Percentiles rank a stretch among this genome's conserved stretches.
phyloP scores from a whole-genome alignment of 1,140 invertebrate species.

The Trachelipus rathkii region DNA sequence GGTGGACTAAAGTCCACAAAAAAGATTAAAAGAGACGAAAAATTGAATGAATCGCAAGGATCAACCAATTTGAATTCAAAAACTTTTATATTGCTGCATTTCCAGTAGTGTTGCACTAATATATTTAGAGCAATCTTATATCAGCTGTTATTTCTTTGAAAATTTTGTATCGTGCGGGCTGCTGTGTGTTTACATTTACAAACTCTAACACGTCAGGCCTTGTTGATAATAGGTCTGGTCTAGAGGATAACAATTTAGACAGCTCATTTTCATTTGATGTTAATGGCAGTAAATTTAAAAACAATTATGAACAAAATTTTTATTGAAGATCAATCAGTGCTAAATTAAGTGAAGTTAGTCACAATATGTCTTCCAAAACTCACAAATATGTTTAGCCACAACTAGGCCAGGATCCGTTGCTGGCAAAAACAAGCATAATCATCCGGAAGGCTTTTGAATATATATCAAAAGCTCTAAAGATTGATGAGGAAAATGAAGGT shows the following conservation, averaged over 20 bases:
- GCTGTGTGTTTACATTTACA: constrained; percentile 17
- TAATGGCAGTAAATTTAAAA: background rate
- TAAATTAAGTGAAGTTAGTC: constrained; percentile 16
- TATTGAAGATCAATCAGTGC: background rate
- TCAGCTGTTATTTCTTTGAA: constrained; percentile 35
- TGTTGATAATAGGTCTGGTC: background rate
- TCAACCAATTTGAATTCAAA: constrained; percentile 32
- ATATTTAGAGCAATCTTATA: constrained; percentile 34
- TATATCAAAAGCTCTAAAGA: constrained; percentile 90
- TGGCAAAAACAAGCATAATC: constrained; percentile 89
- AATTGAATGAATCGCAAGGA: constrained; percentile 18
- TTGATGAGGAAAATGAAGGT: constrained; percentile 94
- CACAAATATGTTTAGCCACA: constrained; percentile 46
- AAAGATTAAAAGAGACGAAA: constrained; percentile 36
- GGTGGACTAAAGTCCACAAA: constrained; percentile 35
- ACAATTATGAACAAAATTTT: background rate
- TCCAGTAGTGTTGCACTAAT: constrained; percentile 34
- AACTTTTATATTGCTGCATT: constrained; percentile 39
- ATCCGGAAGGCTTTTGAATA: constrained; percentile 92
- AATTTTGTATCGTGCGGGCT: constrained; percentile 32
- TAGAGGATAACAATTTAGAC: constrained; percentile 28
- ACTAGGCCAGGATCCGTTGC: constrained; percentile 75
- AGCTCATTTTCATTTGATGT: background rate
- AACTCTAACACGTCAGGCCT: background rate
- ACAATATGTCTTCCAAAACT: constrained; percentile 37